Base-by-base conservation (phyloP, 2,888 invertebrate species). In the Epinotia ramella region DNA sequence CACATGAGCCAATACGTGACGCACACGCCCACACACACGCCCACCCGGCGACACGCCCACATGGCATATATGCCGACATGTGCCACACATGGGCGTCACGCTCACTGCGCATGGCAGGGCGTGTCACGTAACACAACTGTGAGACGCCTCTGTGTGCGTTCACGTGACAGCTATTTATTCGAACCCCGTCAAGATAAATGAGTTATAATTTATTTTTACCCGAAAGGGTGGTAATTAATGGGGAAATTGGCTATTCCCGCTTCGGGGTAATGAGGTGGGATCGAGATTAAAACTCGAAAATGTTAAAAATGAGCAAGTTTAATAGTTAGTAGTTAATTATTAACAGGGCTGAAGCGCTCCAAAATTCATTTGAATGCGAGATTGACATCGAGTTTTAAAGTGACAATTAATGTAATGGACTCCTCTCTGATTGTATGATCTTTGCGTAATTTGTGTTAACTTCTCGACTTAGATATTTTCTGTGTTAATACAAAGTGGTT, bases 171-270 rank as follows among this genome's bases (percentile, higher is more conserved):
- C 88, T 88, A 91, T 92, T 91, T 91, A 91, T 91, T 88, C 82
- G 86, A 86, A 85, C 85, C 83, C 81, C 82, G 81, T 83, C 86
- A 83, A 91, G 91, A 94, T 93, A 94, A 94, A 94, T 93, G 93
- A 91, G 89, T 94, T 92, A 93, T 91, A 92, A 94, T 94, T 94
- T 93, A 93, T 94, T 94, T 94, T 94, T 93, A 92, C 94, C 88
- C 88, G 89, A 89, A 92, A 93, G 91, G 90, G 91, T 91, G 91
- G 92, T 89, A 94, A 93, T 94, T 94, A 94, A 94, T 94, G 93
- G 87, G 85, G 88, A 89, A 93, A 94, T 94, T 94, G 94, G 91
- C 94, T 93, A 91, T 93, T 93, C 93, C 93, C 90, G 88, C 90
- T 93, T 94, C 89, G 88, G 91, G 88, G 91, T 93, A 93, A 93